A percentile compares a stretch with the other conserved stretches of the same genome.
Evolutionary conservation across 2,797 vertebrate species (phyloP).

Genomic region (Champsocephalus esox): DNA sequence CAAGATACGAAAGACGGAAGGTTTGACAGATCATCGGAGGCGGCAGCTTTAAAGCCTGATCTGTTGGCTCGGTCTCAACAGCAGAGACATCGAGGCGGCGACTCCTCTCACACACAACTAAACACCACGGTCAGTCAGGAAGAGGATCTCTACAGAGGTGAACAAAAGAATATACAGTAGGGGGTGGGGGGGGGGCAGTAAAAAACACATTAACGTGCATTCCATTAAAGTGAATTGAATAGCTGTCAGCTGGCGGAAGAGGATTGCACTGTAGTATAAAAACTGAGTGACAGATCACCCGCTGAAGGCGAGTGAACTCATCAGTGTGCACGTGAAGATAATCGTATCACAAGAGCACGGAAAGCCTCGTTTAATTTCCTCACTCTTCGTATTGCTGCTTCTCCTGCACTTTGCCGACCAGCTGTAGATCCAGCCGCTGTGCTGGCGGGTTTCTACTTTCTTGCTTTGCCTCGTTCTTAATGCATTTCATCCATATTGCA

Average conservation of each 20-base stretch:
- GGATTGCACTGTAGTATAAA: background rate
- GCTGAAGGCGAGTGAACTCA: background rate
- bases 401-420: background rate
- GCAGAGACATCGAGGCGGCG: slow-evolving; percentile 11
- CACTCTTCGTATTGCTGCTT: slow-evolving; percentile 3
- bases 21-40: background rate
- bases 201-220: background rate
- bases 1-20: background rate
- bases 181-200: background rate
- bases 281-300: background rate
- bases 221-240: background rate
- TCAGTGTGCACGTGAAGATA: background rate
- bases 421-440: slow-evolving; percentile 2
- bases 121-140: slow-evolving; percentile 14
- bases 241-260: background rate
- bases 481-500: slow-evolving; percentile 71
- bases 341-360: slow-evolving; percentile 8
- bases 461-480: slow-evolving; percentile 43
- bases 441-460: background rate
- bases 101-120: slow-evolving; percentile 13
- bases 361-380: background rate
- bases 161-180: background rate
- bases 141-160: background rate
- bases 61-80: slow-evolving; percentile 8
- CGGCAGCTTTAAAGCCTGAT: background rate